Base-by-base conservation (phyloP, 2,888 invertebrate species). In the Epinotia ramella region DNA sequence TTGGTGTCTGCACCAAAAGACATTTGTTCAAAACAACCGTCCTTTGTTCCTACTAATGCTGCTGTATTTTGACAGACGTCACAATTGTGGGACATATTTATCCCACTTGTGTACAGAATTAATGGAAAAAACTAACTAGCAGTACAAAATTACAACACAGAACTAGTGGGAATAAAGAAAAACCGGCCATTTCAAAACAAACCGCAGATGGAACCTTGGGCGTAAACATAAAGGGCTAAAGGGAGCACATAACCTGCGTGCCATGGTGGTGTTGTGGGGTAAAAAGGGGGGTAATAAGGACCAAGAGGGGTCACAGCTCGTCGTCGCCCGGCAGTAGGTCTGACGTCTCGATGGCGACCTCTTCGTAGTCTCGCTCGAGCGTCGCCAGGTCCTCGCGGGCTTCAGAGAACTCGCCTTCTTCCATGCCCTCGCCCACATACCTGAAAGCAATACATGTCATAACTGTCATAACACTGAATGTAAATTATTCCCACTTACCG, bases 401-500 rank as follows among this genome's bases (percentile, higher is more conserved):
- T 87, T 97, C 97, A 9, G 96, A 95, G 90, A 97, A 97, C 89
- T 97, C 97, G 0, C 97, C 97, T 87, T 97, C 97, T 85, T 97
- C 97, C 97, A 97, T 97, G 73, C 97, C 97, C 88, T 97, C 97
- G 62, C 96, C 97, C 63, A 96, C 96, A 89, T 96, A 98, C 98
- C 97, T 95, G 87, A 72, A 9, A 33, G 33, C 0, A 1, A 7
- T 7, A 80, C 84, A 77, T 62, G 62, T 53, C 1, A n/a, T 46
- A 6, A 1, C 3, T n/a, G 12, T 18, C 18, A n/a, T 40, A 33
- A 18, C 16, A 18, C 16, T 13, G 28, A 16, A 28, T 60, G 28
- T 9, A 40, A 40, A 2, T 40, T 7, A 40, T 40, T 40, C 40
- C 40, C 2, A 9, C 40, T 40, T 40, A 40, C 9, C 40, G 7